These are phyloP conservation scores for Drosophila silvestris DNA, from an alignment of 2,888 invertebrate species.

Conservation along the genomic window DNA sequence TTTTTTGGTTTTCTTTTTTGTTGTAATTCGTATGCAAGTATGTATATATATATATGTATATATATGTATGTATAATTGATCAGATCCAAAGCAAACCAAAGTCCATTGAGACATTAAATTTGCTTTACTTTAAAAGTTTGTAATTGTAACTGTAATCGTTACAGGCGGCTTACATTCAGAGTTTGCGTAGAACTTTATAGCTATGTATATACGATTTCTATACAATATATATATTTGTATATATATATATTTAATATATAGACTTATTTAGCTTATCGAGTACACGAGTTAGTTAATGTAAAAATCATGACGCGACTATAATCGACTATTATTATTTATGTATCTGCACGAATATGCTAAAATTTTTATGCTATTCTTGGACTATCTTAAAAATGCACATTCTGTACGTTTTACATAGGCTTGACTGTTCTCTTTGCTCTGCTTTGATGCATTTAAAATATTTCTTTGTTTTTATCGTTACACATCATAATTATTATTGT, in stretches of 20 bases:
- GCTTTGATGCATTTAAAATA: conserved; percentile 57
- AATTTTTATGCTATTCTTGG: conserved; percentile 76
- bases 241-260: conserved; percentile 32
- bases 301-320: conserved; percentile 65
- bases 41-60: conserved; percentile 20
- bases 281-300: conserved; percentile 67
- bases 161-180: conserved; percentile 57
- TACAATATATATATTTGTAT: conserved; percentile 44
- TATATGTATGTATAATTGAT: conserved; percentile 48
- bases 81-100: conserved; percentile 32
- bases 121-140: conserved; percentile 59
- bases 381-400: conserved; percentile 79
- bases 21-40: conserved; percentile 13
- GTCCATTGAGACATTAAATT: conserved; percentile 27
- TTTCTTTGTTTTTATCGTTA: conserved; percentile 15
- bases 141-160: conserved; percentile 37
- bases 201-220: conserved; percentile 37
- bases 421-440: conserved; percentile 20
- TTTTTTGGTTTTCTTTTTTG: conserved; percentile 1
- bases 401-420: conserved; percentile 67
- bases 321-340: conserved; percentile 53
- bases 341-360: conserved; percentile 75
- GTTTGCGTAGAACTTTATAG: conserved; percentile 34
- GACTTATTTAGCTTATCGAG: conserved; percentile 66
- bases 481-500: conserved; percentile 18